Conservation (phyloP, 2,888 invertebrate genomes). For the Eupeodes latifasciatus region DNA sequence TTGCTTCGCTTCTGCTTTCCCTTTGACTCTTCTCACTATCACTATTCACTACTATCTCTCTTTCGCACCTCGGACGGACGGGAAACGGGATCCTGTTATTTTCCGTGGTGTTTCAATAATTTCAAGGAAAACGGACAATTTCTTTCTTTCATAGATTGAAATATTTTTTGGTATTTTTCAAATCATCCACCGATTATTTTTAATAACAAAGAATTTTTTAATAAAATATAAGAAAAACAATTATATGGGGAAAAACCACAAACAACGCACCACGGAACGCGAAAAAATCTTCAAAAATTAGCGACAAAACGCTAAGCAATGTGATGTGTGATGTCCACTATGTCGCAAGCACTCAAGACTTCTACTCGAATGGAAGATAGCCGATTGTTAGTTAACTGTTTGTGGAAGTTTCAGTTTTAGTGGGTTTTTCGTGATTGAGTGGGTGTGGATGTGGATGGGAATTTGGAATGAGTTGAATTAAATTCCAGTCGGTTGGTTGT, state of each 20-base stretch:
- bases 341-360: slow-evolving; percentile 73
- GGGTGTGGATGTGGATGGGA: slow-evolving; percentile 17
- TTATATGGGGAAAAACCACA: slow-evolving; percentile 22
- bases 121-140: slow-evolving; percentile 32
- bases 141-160: background rate
- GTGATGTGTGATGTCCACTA: slow-evolving; percentile 50
- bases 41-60: slow-evolving; percentile 11
- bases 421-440: slow-evolving; percentile 3
- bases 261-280: slow-evolving; percentile 68
- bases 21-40: slow-evolving; percentile 1
- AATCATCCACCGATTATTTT: slow-evolving; percentile 41
- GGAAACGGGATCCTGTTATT: slow-evolving; percentile 40
- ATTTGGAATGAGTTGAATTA: background rate
- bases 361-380: slow-evolving; percentile 74
- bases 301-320: slow-evolving; percentile 45
- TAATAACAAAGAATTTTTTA: slow-evolving; percentile 8
- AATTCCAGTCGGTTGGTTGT: slow-evolving; percentile 21
- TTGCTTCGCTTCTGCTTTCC: background rate
- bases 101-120: slow-evolving; percentile 39
- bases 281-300: slow-evolving; percentile 57
- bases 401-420: slow-evolving; percentile 35
- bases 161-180: background rate
- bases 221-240: slow-evolving; percentile 46
- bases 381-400: slow-evolving; percentile 51
- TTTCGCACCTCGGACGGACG: slow-evolving; percentile 20